Evolutionary conservation across 2,113 vertebrate species (phyloP), one percentile per base, ranked within the genome.

Genomic region (Apodemus sylvaticus): DNA sequence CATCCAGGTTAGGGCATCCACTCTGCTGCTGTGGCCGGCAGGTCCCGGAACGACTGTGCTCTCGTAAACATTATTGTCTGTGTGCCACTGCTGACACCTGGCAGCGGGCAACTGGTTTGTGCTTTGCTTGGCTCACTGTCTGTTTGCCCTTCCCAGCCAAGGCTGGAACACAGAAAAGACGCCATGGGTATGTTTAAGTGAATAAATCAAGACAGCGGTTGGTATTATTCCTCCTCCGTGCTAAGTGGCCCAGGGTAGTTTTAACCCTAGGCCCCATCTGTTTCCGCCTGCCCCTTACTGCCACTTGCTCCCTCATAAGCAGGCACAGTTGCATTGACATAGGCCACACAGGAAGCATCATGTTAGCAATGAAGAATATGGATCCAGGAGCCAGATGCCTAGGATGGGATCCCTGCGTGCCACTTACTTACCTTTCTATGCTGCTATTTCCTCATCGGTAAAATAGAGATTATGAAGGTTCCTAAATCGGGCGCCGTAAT

Each of bases 181-280:
- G 42, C 11, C 22, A n/a, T 45, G 55, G 60, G 39, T 94, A 66
- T 87, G 39, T 95, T 66, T 93, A 85, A 89, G 73, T 36, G 81
- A 96, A 73, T 93, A 97, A 90, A 94, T 92, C 68, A 93, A 93
- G 48, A 91, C 17, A 14, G 83, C 90, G 31, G 55, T 45, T 94
- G 93, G 22, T 83, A 71, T 89, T 60, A 12, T 79, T 90, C n/a
- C n/a, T n/a, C 45, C 76, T 81, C 70, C n/a, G 83, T 94, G 55
- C 86, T 58, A 71, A 95, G 92, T 90, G 29, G 53, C 66, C 66
- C 90, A 62, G 79, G 73, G 45, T 53, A 81, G 78, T 76, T 93
- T 82, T 58, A 86, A 92, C 86, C 79, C 68, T 7, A 53, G 5
- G 16, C 70, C 14, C 22, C 79, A 71, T 86, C 93, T 89, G 39